Evolutionary conservation across 2,113 vertebrate genomes (phyloP).

Genomic region (Cnemophilus loriae): DNA sequence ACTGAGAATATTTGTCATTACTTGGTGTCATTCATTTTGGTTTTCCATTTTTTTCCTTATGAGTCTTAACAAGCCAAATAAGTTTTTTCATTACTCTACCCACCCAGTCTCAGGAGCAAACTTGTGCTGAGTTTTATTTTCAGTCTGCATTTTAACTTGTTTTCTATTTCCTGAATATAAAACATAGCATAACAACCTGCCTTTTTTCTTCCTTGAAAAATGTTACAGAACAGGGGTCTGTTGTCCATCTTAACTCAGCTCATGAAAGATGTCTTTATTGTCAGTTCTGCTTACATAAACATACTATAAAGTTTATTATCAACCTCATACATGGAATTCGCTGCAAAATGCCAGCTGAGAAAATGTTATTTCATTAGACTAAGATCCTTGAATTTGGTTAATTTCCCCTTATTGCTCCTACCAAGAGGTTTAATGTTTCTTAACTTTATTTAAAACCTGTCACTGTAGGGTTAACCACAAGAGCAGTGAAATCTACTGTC

Average conservation of each 20-base stretch:
- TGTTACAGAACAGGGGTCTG: background rate
- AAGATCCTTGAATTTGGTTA: background rate
- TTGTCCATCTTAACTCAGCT: background rate
- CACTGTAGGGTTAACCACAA: background rate
- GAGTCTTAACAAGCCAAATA: background rate
- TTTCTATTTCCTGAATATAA: background rate
- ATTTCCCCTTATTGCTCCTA: background rate
- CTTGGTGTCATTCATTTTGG: background rate
- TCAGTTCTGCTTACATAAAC: background rate
- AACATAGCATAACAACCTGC: background rate
- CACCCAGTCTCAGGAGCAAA: background rate
- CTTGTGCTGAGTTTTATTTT: background rate
- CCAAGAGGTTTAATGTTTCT: background rate
- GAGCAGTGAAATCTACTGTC: background rate
- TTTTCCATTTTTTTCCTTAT: background rate
- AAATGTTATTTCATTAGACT: background rate
- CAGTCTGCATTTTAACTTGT: background rate
- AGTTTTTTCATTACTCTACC: background rate
- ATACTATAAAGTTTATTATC: background rate
- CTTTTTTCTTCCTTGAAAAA: background rate
- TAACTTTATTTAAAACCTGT: background rate
- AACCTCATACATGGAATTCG: background rate
- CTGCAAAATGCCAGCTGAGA: background rate
- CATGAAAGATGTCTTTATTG: background rate
- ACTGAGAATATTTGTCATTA: conserved; percentile 41